Evolutionary conservation across 1,140 invertebrate species (phyloP).

Genomic region (Dendrolimus punctatus): DNA sequence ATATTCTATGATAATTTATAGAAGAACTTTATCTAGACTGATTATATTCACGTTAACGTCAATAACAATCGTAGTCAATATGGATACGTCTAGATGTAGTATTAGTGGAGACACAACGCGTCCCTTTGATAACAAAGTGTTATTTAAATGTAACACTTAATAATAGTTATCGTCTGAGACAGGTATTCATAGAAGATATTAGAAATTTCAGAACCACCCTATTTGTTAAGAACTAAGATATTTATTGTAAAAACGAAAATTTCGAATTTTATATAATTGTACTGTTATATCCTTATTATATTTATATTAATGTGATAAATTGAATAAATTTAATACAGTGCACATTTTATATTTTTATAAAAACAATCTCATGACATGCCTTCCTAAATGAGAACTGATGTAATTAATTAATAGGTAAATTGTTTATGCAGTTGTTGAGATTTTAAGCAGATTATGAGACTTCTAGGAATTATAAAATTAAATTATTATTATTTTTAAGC

Average conservation of each 20-base stretch:
- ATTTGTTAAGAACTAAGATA: neutral
- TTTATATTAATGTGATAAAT: conserved; percentile 36
- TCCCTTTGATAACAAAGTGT: too few relatives aligned
- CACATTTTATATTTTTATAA: conserved; percentile 53
- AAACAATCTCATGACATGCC: conserved; percentile 39
- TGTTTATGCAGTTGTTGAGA: conserved; percentile 32
- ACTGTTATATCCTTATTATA: conserved; percentile 2
- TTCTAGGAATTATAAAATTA: conserved; percentile 56
- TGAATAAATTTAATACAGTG: conserved; percentile 20
- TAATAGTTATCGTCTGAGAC: too few relatives aligned
- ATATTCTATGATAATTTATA: too few relatives aligned
- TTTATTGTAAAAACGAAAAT: neutral
- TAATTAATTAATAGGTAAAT: conserved; percentile 14
- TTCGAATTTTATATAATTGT: too few relatives aligned
- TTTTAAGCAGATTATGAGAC: conserved; percentile 37
- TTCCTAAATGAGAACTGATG: conserved; percentile 39
- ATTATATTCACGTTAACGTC: too few relatives aligned
- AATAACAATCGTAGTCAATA: too few relatives aligned
- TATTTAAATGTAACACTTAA: too few relatives aligned
- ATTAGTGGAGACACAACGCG: too few relatives aligned
- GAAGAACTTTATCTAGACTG: too few relatives aligned
- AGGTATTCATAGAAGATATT: too few relatives aligned
- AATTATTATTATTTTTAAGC: conserved; percentile 63
- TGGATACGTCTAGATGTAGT: too few relatives aligned
- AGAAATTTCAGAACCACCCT: too few relatives aligned